phyloP scores from a whole-genome alignment of 2,888 invertebrate genomes.

The Coecobrya sp. region DNA sequence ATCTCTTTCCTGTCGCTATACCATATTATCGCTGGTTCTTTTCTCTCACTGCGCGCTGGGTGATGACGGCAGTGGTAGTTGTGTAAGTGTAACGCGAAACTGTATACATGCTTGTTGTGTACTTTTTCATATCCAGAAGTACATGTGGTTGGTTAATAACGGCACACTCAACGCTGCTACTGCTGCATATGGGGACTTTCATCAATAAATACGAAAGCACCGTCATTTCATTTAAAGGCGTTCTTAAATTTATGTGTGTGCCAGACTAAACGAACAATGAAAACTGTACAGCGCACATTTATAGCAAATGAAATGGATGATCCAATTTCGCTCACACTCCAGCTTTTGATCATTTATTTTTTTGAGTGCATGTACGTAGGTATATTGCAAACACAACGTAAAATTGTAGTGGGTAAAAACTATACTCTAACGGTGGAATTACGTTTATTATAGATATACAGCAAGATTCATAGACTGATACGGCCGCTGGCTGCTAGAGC shows the following conservation, averaged over 20 bases:
- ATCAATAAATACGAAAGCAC: constrained; percentile 63
- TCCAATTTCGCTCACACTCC: constrained; percentile 65
- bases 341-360: constrained; percentile 29
- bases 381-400: neutral
- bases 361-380: constrained; percentile 1
- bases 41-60: neutral
- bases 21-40: neutral
- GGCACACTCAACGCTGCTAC: neutral
- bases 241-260: constrained; percentile 68
- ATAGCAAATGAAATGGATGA: constrained; percentile 74
- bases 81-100: neutral
- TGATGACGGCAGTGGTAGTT: neutral
- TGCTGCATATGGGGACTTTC: constrained; percentile 3
- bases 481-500: neutral
- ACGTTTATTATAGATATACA: neutral
- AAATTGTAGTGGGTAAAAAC: neutral
- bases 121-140: constrained; percentile 7
- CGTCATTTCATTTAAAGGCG: constrained; percentile 29
- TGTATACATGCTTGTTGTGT: constrained; percentile 33
- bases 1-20: neutral
- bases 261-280: constrained; percentile 51
- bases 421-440: neutral
- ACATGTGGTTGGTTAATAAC: neutral
- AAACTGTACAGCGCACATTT: constrained; percentile 67
- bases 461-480: neutral